phyloP scores from a whole-genome alignment of 92 coral and sea anemone species.

The Phymanthus crucifer region DNA sequence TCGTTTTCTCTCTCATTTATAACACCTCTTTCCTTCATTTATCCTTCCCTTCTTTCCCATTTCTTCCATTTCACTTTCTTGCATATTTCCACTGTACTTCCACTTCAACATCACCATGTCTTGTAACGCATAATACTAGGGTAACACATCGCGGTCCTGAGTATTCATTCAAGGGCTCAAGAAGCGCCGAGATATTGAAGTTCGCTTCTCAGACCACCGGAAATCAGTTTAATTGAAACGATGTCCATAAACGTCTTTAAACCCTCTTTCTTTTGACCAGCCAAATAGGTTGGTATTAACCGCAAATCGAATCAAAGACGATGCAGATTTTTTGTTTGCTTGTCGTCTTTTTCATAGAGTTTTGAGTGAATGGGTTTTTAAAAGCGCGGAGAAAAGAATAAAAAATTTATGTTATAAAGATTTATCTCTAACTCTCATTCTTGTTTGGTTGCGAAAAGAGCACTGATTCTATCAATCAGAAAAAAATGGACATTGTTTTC shows the following conservation, averaged over 20 bases:
- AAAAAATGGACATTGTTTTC: background rate
- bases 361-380: background rate
- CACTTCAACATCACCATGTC: too few species aligned
- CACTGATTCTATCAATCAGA: background rate
- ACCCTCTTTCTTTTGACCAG: background rate
- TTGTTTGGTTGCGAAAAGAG: background rate
- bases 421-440: background rate
- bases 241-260: background rate
- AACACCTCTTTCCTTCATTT: background rate
- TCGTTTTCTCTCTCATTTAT: background rate
- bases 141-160: too few species aligned
- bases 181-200: background rate
- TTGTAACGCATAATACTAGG: too few species aligned
- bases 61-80: background rate
- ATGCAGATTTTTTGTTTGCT: background rate
- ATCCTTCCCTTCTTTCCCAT: background rate
- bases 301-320: background rate
- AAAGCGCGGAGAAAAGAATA: background rate
- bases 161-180: background rate
- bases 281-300: background rate
- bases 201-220: background rate
- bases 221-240: too few species aligned
- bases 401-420: background rate
- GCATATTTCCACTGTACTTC: background rate
- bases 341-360: background rate